Evolutionary conservation across 2,113 vertebrate species (phyloP), one percentile per base, ranked within the genome.

Genomic region (Sorex araneus): DNA sequence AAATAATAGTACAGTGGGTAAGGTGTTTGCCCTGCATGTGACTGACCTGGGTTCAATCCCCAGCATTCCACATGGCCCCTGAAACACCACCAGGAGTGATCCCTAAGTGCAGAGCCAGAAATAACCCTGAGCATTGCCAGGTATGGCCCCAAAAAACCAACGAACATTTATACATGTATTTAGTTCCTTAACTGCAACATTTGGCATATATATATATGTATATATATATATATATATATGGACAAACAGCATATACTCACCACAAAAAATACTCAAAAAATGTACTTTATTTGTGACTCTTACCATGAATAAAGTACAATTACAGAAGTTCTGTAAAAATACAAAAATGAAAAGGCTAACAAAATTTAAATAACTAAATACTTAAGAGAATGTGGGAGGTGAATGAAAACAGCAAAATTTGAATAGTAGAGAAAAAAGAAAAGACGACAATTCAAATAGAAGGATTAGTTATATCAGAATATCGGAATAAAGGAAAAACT

Each of bases 161-260:
- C 40, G 40, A 40, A 40, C 40, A 40, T 40, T 40, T 40, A 40
- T 40, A 40, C 7, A 40, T 40, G 40, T 40, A 40, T 40, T 40
- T 40, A 40, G 40, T 40, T 40, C 40, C 7, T 40, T 40, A 40
- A 92, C 78, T 90, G 43, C 30, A 83, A n/a, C 66, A 88, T 2
- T 47, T 16, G 87, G 57, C 13, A 94, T 90, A 79, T 89, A 40
- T 40, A 40, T 40, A 40, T 40, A 40, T 40, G 40, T n/a, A 94
- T 90, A 79, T 89, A 94, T 90, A 79, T 89, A 94, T 90, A 79
- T 89, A 94, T 90, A 79, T 89, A 40, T 40, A 40, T 40, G 40
- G 40, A 40, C 40, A 40, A 40, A 40, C 40, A 40, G 40, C 40
- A 79, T 67, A 75, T 34, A 32, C 25, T 83, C 40, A 66, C 30